phyloP scores from a whole-genome alignment of 1,140 invertebrate genomes.

The Plectus sambesii region DNA sequence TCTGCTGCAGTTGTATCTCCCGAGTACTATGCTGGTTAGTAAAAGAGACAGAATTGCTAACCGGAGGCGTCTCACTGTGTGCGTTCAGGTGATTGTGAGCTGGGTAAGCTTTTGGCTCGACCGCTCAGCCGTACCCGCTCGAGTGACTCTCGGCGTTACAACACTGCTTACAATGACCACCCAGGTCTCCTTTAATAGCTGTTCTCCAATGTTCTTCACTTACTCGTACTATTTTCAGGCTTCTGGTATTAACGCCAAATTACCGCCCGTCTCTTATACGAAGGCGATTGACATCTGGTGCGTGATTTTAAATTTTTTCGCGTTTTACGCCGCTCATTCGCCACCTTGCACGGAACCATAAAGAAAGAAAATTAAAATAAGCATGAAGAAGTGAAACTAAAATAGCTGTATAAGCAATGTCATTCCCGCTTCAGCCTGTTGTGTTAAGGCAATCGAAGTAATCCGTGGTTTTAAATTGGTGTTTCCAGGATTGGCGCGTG shows the following conservation, averaged over 20 bases:
- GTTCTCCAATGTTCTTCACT: constrained; percentile 8
- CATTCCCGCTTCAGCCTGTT: too few species aligned
- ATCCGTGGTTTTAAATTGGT: too few species aligned
- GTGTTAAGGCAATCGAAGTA: constrained; percentile 85
- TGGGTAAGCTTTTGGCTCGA: constrained; percentile 54
- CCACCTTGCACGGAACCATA: too few species aligned
- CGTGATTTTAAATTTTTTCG: too few species aligned
- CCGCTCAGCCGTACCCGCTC: constrained; percentile 48
- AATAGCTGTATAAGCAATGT: too few species aligned
- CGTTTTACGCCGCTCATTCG: too few species aligned
- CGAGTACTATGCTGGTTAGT: constrained; percentile 51
- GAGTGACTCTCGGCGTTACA: constrained; percentile 48
- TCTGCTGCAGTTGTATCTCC: constrained; percentile 62
- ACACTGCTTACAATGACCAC: constrained; percentile 92
- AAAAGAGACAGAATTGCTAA: too few species aligned
- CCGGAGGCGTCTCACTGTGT: too few species aligned
- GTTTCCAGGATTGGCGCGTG: constrained; percentile 98
- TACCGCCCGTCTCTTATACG: constrained; percentile 89
- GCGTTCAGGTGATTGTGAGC: too few species aligned
- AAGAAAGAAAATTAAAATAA: too few species aligned
- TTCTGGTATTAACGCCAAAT: constrained; percentile 85
- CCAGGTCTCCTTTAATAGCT: constrained; percentile 48
- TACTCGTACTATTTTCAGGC: constrained; percentile 56
- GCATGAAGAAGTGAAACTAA: too few species aligned
- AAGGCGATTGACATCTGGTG: constrained; percentile 55